Base-by-base conservation (phyloP, 2,797 vertebrate genomes). In the Gymnocypris eckloni region DNA sequence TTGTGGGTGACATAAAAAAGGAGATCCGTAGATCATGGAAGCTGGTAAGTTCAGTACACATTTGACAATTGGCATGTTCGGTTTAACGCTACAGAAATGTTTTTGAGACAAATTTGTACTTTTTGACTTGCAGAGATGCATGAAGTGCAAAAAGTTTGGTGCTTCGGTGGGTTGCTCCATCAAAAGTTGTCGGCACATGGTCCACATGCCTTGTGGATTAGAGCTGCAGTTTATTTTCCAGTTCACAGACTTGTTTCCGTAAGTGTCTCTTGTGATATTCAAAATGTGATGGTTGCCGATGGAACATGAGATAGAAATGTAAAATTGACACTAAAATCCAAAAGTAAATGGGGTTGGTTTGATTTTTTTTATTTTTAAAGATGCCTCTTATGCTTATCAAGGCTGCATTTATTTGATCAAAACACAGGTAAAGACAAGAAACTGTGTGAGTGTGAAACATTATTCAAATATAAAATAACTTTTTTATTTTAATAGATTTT, bases 191-290 rank as follows among this genome's bases (percentile, higher is more conserved):
- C 96, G 95, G 91, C 95, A 95, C 92, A 96, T 87, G 92, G 95
- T 97, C 48, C 98, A 99, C 93, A 96, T 97, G 76, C 97, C 97
- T 69, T 99, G 98, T 90, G 97, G 97, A 20, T 85, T 94, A 90
- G 92, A 96, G 86, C 93, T 82, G 67, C 90, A 93, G 77, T 99
- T 97, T 90, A 93, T 98, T 93, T 99, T 96, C 87, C 98, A 99
- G 90, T 99, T 97, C 82, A 96, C 94, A 13, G 97, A 91, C 86
- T 90, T 93, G 64, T 99, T 98, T 92, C 96, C 96, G 98, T 99
- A 93, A 97, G 96, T 89, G 67, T 56, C n/a, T 54, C 22, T 71
- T 39, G 20, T 54, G 28, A 82, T 15, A 13, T 13, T 43, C n/a
- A 37, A 50, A 45, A 48, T 28, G 61, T 48, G 43, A 48, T 15